Percentiles rank a stretch among this genome's conserved stretches.
Conservation (phyloP, 2,113 vertebrate species). For the Eonycteris spelaea region DNA sequence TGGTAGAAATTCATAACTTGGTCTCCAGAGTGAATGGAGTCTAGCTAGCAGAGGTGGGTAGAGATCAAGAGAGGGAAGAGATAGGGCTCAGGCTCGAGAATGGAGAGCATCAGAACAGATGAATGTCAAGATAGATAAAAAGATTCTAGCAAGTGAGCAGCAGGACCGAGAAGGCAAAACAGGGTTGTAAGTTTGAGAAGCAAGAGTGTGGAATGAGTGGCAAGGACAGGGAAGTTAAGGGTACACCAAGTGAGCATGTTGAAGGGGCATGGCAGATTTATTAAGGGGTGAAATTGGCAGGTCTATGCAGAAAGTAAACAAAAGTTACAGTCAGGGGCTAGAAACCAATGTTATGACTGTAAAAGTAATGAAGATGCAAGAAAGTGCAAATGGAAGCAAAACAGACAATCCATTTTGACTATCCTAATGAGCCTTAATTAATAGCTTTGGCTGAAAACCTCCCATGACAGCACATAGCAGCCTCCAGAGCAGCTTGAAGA, state of each 20-base stretch:
- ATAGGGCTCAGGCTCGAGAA: not conserved
- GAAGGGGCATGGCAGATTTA: not conserved
- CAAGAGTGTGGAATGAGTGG: not conserved
- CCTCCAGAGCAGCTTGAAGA: not conserved
- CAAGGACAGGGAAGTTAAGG: not conserved
- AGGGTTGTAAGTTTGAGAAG: not conserved
- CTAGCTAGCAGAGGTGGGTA: not conserved
- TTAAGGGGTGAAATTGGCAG: not conserved
- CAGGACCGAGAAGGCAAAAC: not conserved
- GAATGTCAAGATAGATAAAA: not conserved
- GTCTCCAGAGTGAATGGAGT: not conserved
- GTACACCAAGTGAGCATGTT: not conserved
- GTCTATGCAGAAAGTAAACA: not conserved
- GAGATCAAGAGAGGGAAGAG: not conserved
- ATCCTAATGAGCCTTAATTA: constrained; percentile 25
- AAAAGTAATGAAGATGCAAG: not conserved
- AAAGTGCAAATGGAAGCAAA: not conserved
- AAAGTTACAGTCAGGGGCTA: not conserved
- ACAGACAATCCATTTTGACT: not conserved
- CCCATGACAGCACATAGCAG: not conserved
- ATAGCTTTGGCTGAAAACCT: not conserved
- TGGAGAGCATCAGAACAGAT: not conserved
- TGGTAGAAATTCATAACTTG: not conserved
- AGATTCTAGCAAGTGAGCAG: not conserved
- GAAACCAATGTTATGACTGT: not conserved